Base-by-base conservation (phyloP, 2,113 vertebrate species). In the Brachypteracias leptosomus region DNA sequence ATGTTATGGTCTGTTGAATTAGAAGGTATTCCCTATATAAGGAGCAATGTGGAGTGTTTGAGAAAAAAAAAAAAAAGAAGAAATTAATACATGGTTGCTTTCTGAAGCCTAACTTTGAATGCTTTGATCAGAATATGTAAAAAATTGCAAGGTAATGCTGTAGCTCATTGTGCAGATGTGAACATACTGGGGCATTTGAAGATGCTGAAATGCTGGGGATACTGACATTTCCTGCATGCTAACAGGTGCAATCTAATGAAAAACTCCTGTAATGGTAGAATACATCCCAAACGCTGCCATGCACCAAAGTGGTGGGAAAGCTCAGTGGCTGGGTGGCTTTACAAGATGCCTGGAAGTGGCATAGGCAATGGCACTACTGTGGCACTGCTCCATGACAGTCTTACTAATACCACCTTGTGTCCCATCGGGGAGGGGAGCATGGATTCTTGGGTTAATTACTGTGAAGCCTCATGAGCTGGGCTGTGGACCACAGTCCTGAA, bases 41-140 rank as follows among this genome's bases (percentile, higher is more conserved):
- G 16, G 31, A 79, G 8, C 22, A 76, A 46, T 0, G 0, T 57
- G 8, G 7, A 54, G 4, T 33, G 13, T 63, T 73, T 62, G 42
- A 80, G 54, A 16, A 11, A 11, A 11, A 6, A 46, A 38, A 58
- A 33, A n/a, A 70, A 11, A 21, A 47, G 54, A 18, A n/a, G 7
- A 29, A 82, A 46, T 10, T 19, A 26, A 42, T 16, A 25, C 6
- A 49, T 21, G 29, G 9, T 57, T 90, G 6, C 31, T 83, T 74
- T 84, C n/a, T 66, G 29, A 89, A 87, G 28, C 63, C 21, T 72
- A 10, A 11, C 11, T 92, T 87, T 47, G 73, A 72, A 68, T 54
- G 4, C 6, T 79, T 73, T 46, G 22, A 52, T 42, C 11, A 58
- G 47, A 89, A 76, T 61, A 79, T n/a, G n/a, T 42, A 2, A 49